Base-by-base conservation (phyloP, 2,797 vertebrate genomes). In the Cirrhinus molitorella region DNA sequence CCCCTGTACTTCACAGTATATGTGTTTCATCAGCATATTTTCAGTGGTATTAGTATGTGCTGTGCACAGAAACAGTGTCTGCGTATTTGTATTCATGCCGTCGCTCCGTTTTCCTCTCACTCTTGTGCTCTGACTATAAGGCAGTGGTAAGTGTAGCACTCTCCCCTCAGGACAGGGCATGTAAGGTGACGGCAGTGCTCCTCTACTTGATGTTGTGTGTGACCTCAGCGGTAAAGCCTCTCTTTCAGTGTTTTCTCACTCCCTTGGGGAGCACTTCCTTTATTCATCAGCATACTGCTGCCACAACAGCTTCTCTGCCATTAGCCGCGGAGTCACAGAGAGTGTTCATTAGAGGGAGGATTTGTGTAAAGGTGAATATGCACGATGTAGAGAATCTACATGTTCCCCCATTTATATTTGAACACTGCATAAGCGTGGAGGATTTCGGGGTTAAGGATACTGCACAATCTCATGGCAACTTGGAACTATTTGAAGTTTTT, bases 311-410 rank as follows among this genome's bases (percentile, higher is more conserved):
- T 59, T 61, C 53, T 59, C 75, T 76, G 37, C 55, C 55, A 61
- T 76, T 76, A 76, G 21, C 67, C 0, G n/a, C 40, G 51, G 17
- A 40, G 21, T 34, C 31, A 65, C 43, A 16, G 59, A 40, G 71
- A 66, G 71, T 11, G 1, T 61, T 81, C 79, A 71, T 47, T 43
- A 70, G 37, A 71, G 17, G 25, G 67, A 80, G 51, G 67, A 49
- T 79, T 70, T 59, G 66, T 70, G 66, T 80, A 45, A 80, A 80
- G 34, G 65, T 80, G n/a, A 37, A 70, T 70, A 57, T 37, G 43
- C 57, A 73, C 57, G 25, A 49, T 40, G 57, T 23, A 45, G 43
- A 31, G 31, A 57, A 43, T 57, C 49, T 7, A 28, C 17, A 34
- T 10, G 1, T 72, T 72, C 3, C 23, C 40, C 25, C 43, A 5